A percentile compares a stretch with the other conserved stretches of the same genome.
Evolutionary conservation across 2,888 invertebrate species (phyloP).

Genomic region (Gisinianus flammeolus): DNA sequence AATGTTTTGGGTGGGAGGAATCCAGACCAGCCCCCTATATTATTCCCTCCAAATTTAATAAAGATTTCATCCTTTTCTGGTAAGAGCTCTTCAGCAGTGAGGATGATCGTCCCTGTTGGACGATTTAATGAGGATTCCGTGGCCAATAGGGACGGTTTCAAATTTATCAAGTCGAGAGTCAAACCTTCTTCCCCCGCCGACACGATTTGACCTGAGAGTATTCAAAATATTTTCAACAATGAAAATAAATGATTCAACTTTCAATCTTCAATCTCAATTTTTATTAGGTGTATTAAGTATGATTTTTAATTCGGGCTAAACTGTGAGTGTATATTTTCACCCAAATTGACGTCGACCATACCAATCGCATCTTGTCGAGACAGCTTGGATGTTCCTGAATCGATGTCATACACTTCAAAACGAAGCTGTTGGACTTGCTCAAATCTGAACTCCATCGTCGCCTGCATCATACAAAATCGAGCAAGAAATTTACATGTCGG

Average conservation of each 20-base stretch:
- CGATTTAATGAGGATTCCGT: neutral
- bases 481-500: too few relatives aligned
- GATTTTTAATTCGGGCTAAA: too few relatives aligned
- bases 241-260: too few relatives aligned
- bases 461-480: too few relatives aligned
- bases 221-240: too few relatives aligned
- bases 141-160: too few relatives aligned
- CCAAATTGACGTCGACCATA: conserved; percentile 61
- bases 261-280: too few relatives aligned
- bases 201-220: neutral
- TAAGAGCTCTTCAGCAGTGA: conserved; percentile 24
- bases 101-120: conserved; percentile 15
- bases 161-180: neutral
- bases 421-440: conserved; percentile 67
- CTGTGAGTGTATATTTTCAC: conserved; percentile 52
- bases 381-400: conserved; percentile 60
- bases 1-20: conserved; percentile 48
- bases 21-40: conserved; percentile 45
- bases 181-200: neutral
- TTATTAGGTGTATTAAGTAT: too few relatives aligned
- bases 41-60: conserved; percentile 2
- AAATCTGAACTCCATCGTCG: conserved; percentile 64
- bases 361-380: conserved; percentile 65
- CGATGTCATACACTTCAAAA: conserved; percentile 64
- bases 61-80: neutral